phyloP scores from a whole-genome alignment of 1,140 invertebrate genomes.

The Vanessa tameamea region DNA sequence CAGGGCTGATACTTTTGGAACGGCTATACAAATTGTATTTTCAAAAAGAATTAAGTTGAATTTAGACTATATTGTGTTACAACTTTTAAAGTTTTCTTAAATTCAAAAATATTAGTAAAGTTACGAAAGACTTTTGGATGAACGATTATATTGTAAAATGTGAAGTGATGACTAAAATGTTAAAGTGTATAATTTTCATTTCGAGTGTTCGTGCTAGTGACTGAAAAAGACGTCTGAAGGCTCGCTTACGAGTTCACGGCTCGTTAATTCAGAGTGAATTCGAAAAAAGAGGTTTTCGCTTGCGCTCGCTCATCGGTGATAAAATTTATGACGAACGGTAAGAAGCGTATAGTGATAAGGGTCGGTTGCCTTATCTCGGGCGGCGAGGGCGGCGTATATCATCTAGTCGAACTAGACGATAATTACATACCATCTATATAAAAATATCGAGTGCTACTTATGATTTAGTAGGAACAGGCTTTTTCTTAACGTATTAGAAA shows the following conservation, averaged over 20 bases:
- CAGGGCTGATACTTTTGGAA: conserved; percentile 49
- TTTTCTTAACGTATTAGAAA: background rate
- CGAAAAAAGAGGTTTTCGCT: conserved; percentile 64
- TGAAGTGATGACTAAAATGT: conserved; percentile 46
- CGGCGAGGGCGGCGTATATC: conserved; percentile 49
- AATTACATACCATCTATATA: conserved; percentile 41
- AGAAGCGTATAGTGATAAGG: conserved; percentile 74
- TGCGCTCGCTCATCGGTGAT: conserved; percentile 74
- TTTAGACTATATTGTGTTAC: conserved; percentile 30
- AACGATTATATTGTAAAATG: conserved; percentile 22
- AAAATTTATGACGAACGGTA: conserved; percentile 80
- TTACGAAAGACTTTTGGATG: conserved; percentile 17
- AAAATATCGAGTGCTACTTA: background rate
- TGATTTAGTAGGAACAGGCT: background rate
- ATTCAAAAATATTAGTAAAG: background rate
- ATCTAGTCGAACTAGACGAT: conserved; percentile 46
- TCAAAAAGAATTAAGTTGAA: conserved; percentile 13
- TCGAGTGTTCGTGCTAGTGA: conserved; percentile 68
- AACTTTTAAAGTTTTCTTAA: conserved; percentile 28
- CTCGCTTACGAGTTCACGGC: conserved; percentile 69
- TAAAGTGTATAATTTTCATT: conserved; percentile 51
- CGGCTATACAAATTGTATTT: conserved; percentile 52
- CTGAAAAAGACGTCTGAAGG: conserved; percentile 64
- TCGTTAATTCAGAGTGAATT: conserved; percentile 70
- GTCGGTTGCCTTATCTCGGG: conserved; percentile 66